Conservation (phyloP, 2,797 vertebrate species). For the Sciurus carolinensis region DNA sequence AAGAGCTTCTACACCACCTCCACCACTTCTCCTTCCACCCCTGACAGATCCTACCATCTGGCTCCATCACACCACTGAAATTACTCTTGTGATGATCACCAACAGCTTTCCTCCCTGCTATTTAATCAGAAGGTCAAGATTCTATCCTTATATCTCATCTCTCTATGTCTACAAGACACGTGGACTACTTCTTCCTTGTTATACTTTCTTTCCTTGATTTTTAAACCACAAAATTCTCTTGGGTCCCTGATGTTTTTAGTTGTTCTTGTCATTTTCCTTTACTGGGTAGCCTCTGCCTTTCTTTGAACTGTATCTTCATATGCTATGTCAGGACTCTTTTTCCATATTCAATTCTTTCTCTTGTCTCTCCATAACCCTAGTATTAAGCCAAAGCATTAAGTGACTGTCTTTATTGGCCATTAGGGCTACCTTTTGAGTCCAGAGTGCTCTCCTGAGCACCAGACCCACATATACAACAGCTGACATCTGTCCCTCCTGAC, state of each 20-base stretch:
- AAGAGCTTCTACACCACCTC: neutral
- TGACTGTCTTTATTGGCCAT: neutral
- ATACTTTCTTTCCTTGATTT: neutral
- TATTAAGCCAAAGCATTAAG: neutral
- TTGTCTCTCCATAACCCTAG: neutral
- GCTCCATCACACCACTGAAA: neutral
- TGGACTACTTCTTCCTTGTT: neutral
- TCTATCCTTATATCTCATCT: neutral
- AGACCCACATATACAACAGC: neutral
- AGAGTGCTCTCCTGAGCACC: neutral
- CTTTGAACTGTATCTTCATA: neutral
- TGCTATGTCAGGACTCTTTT: neutral
- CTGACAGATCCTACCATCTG: neutral
- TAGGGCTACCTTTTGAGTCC: neutral
- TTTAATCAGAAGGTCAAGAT: slow-evolving; percentile 3
- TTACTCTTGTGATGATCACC: neutral
- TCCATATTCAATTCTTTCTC: neutral
- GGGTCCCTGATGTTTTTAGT: neutral
- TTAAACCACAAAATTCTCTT: neutral
- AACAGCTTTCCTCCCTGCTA: neutral
- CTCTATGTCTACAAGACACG: neutral
- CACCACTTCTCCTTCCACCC: neutral
- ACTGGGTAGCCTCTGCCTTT: neutral
- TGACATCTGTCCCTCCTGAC: too few species aligned
- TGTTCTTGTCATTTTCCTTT: neutral